Evolutionary conservation across 2,888 invertebrate genomes (phyloP).

Genomic region (Eilema caniola): DNA sequence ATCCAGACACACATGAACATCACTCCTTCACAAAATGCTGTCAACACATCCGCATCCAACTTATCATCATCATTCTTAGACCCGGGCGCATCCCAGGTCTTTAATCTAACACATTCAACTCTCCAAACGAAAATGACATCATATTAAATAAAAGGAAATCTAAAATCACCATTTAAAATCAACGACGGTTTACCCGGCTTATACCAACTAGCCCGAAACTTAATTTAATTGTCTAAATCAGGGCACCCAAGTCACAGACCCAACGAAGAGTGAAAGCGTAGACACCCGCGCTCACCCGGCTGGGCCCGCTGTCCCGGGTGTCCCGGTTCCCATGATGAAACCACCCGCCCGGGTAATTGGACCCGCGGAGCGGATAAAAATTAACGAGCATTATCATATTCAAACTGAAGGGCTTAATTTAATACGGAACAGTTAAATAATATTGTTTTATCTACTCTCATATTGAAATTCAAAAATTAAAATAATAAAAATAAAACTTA

Average conservation of each 20-base stretch:
- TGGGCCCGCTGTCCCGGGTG: slow-evolving; percentile 42
- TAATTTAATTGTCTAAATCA: slow-evolving; percentile 53
- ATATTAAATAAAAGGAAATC: background rate
- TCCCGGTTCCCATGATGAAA: slow-evolving; percentile 57
- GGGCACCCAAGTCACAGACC: slow-evolving; percentile 49
- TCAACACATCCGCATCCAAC: too few relatives aligned
- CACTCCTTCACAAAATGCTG: too few relatives aligned
- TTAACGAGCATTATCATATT: slow-evolving; percentile 67
- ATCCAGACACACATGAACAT: too few relatives aligned
- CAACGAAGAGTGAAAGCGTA: slow-evolving; percentile 54
- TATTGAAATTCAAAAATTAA: too few relatives aligned
- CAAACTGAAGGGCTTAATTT: slow-evolving; percentile 56
- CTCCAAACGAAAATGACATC: background rate
- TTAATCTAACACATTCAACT: background rate
- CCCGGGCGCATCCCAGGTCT: too few relatives aligned
- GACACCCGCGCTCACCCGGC: slow-evolving; percentile 47
- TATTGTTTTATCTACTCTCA: slow-evolving; percentile 19
- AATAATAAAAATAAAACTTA: too few relatives aligned
- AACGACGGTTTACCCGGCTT: slow-evolving; percentile 15
- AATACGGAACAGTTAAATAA: slow-evolving; percentile 44
- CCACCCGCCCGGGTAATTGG: slow-evolving; percentile 69
- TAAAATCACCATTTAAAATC: slow-evolving; percentile 3
- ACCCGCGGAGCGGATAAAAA: slow-evolving; percentile 71
- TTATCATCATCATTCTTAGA: too few relatives aligned
- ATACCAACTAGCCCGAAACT: slow-evolving; percentile 42